These are phyloP conservation scores for Oryctes rhinoceros DNA, from an alignment of 1,140 invertebrate species.

Conservation along the genomic window DNA sequence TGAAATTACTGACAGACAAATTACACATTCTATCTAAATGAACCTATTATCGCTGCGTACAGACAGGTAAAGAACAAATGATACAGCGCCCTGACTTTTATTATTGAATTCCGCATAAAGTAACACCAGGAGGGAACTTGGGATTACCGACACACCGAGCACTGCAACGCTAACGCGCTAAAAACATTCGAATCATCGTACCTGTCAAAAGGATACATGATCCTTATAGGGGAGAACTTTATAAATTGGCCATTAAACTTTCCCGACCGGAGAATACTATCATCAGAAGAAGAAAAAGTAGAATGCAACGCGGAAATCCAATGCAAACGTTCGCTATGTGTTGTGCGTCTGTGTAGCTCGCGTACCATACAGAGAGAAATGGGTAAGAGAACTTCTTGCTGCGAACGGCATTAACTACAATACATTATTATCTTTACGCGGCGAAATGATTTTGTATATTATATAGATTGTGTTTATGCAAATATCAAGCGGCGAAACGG, in stretches of 20 bases:
- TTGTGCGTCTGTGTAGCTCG: not conserved
- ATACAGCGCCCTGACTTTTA: conserved; percentile 28
- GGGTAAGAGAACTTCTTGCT: not conserved
- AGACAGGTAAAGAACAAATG: conserved; percentile 29
- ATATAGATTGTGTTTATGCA: conserved; percentile 31
- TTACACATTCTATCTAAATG: conserved; percentile 7
- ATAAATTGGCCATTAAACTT: conserved; percentile 37
- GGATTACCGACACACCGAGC: not conserved
- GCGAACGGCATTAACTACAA: not conserved
- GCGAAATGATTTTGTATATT: conserved; percentile 17
- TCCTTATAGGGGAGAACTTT: conserved; percentile 34
- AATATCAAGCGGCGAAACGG: not conserved
- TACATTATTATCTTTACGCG: conserved; percentile 14
- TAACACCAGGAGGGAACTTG: conserved; percentile 27
- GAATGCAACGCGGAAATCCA: conserved; percentile 31
- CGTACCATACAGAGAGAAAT: not conserved
- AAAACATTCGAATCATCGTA: conserved; percentile 4
- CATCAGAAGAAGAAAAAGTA: conserved; percentile 10
- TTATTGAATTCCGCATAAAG: conserved; percentile 31
- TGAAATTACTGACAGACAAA: conserved; percentile 2
- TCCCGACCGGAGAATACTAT: conserved; percentile 31
- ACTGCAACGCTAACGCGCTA: not conserved
- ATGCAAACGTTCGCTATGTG: not conserved
- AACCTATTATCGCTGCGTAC: conserved; percentile 21
- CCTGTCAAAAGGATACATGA: conserved; percentile 34